Conservation (phyloP, 2,888 invertebrate genomes). For the Drosophila austrosaltans region DNA sequence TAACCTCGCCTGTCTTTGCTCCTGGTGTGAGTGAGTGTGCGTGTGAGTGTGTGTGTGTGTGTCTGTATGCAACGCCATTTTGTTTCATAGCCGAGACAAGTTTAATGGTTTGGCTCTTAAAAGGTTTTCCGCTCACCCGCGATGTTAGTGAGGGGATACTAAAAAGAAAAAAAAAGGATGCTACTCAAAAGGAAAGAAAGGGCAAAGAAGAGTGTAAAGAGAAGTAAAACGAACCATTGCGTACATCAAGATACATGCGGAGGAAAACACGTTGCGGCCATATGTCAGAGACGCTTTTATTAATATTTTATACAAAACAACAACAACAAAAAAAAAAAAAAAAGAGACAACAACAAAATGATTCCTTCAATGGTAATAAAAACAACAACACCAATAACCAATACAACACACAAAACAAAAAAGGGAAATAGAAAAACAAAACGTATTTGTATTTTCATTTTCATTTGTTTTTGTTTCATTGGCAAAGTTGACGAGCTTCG, state of each 20-base stretch:
- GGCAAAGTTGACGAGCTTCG: conserved; percentile 36
- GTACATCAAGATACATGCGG: conserved; percentile 54
- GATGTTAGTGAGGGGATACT: conserved; percentile 50
- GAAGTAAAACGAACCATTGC: conserved; percentile 33
- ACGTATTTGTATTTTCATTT: conserved; percentile 10
- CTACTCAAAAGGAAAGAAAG: conserved; percentile 25
- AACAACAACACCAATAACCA: conserved; percentile 18
- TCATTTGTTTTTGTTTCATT: conserved; percentile 19
- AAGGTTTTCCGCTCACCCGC: conserved; percentile 48
- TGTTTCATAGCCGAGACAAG: conserved; percentile 57
- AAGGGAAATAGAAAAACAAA: conserved; percentile 2
- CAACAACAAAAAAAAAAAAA: conserved; percentile 19
- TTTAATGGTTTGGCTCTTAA: conserved; percentile 59
- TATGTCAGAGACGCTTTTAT: conserved; percentile 54
- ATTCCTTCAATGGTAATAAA: neutral
- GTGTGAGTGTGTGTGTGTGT: conserved; percentile 17
- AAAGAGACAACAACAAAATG: conserved; percentile 1
- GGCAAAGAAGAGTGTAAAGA: conserved; percentile 4
- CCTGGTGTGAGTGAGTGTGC: conserved; percentile 10
- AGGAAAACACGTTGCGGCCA: conserved; percentile 56
- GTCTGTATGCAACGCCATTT: conserved; percentile 45
- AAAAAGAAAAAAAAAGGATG: conserved; percentile 27
- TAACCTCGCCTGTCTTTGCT: conserved; percentile 43
- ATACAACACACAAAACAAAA: neutral
- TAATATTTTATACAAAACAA: conserved; percentile 52